phyloP scores from a whole-genome alignment of 1,140 invertebrate species.

The Atta cephalotes region DNA sequence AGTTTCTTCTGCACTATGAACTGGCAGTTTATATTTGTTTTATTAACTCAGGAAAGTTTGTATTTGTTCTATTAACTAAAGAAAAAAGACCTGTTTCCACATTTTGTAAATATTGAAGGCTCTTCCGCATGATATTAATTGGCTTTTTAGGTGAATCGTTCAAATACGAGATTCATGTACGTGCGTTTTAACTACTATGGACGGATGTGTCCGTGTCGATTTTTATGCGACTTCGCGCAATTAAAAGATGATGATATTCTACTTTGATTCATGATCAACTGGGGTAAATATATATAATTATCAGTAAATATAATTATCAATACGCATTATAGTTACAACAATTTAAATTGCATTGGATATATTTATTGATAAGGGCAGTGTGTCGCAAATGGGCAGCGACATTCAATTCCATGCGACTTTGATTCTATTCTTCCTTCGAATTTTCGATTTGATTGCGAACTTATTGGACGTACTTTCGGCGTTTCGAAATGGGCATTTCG shows the following conservation, averaged over 20 bases:
- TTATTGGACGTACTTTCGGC: conserved; percentile 16
- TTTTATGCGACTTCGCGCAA: background rate
- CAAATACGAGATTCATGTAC: background rate
- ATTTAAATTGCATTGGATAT: background rate
- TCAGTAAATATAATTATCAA: background rate
- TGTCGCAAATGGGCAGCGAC: conserved; percentile 66
- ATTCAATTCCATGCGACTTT: conserved; percentile 69
- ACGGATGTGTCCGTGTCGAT: conserved; percentile 71
- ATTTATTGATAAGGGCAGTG: conserved; percentile 28
- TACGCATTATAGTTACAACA: conserved; percentile 2
- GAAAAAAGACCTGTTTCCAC: background rate
- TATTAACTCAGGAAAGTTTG: background rate
- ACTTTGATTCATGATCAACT: conserved; percentile 51
- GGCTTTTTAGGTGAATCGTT: background rate
- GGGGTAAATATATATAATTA: background rate
- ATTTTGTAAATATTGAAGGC: background rate
- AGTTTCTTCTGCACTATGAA: background rate
- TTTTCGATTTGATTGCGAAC: conserved; percentile 33
- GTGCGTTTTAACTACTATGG: conserved; percentile 68
- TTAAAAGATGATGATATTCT: background rate
- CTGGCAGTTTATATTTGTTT: background rate
- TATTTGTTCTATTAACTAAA: background rate
- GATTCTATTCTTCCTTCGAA: conserved; percentile 49
- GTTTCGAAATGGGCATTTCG: background rate
- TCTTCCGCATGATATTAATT: background rate